These are phyloP conservation scores for Heloderma charlesbogerti DNA, from an alignment of 2,113 vertebrate genomes.

Conservation along the genomic window DNA sequence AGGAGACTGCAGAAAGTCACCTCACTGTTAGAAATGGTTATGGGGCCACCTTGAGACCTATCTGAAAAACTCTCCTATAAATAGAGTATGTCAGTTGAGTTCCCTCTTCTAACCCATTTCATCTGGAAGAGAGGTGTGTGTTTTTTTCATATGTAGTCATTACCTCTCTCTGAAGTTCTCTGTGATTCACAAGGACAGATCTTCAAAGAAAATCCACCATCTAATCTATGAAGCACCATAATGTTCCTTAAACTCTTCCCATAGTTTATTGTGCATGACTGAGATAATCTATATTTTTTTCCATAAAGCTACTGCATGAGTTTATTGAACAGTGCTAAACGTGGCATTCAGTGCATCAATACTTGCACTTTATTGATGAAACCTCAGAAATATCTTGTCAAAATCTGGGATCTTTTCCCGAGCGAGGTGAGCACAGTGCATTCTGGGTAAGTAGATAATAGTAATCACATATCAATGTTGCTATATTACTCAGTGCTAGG, in stretches of 20 bases:
- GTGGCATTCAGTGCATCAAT: neutral
- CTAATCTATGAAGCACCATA: neutral
- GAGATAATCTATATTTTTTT: neutral
- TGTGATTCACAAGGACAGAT: neutral
- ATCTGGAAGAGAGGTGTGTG: neutral
- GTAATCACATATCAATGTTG: neutral
- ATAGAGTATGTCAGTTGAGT: neutral
- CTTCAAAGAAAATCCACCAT: neutral
- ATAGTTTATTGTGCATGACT: neutral
- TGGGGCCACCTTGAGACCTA: neutral
- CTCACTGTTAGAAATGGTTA: neutral
- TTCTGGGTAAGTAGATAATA: neutral
- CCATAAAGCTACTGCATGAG: neutral
- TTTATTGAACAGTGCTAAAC: constrained; percentile 5
- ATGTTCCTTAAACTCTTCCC: neutral
- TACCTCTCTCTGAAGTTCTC: neutral
- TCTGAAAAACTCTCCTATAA: neutral
- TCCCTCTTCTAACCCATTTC: neutral
- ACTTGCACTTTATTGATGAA: neutral
- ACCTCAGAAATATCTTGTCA: neutral
- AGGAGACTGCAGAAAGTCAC: neutral
- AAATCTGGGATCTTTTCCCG: neutral
- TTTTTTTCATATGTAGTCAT: neutral
- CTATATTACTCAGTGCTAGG: neutral
- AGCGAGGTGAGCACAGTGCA: neutral